phyloP scores from a whole-genome alignment of 2,888 invertebrate species.

The Torymus tubicola region DNA sequence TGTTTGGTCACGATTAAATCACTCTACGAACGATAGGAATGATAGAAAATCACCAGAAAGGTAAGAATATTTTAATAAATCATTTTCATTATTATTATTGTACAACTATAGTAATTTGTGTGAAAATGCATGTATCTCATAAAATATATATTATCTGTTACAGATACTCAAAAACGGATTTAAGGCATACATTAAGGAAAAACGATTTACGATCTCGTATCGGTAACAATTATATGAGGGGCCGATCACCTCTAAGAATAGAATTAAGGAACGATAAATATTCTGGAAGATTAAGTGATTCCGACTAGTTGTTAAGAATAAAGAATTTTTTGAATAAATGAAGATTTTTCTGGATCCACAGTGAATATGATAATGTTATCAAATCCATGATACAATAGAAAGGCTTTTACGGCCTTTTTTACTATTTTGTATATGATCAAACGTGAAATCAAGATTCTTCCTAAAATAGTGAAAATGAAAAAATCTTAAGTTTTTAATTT shows the following conservation, averaged over 20 bases:
- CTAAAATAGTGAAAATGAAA: slow-evolving; percentile 33
- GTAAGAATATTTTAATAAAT: slow-evolving; percentile 61
- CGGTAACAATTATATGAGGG: slow-evolving; percentile 67
- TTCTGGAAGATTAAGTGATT: slow-evolving; percentile 59
- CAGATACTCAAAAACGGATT: slow-evolving; percentile 63
- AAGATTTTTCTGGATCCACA: slow-evolving; percentile 40
- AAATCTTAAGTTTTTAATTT: slow-evolving; percentile 30
- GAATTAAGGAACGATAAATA: slow-evolving; percentile 75
- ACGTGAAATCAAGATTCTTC: slow-evolving; percentile 30
- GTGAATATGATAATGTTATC: slow-evolving; percentile 3
- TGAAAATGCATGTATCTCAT: neutral
- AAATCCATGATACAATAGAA: slow-evolving; percentile 4
- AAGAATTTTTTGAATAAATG: slow-evolving; percentile 27
- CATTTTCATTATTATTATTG: neutral
- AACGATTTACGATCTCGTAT: slow-evolving; percentile 70
- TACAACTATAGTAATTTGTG: neutral
- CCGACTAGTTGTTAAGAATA: slow-evolving; percentile 46
- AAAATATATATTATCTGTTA: slow-evolving; percentile 42
- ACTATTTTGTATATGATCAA: slow-evolving; percentile 41
- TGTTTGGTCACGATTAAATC: slow-evolving; percentile 80
- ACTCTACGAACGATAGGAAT: slow-evolving; percentile 62
- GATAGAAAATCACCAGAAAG: slow-evolving; percentile 44
- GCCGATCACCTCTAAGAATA: slow-evolving; percentile 74
- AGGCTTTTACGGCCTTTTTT: slow-evolving; percentile 35
- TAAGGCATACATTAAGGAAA: slow-evolving; percentile 65